Evolutionary conservation across 2,113 vertebrate genomes (phyloP).

Genomic region (Formicarius rufipectus): DNA sequence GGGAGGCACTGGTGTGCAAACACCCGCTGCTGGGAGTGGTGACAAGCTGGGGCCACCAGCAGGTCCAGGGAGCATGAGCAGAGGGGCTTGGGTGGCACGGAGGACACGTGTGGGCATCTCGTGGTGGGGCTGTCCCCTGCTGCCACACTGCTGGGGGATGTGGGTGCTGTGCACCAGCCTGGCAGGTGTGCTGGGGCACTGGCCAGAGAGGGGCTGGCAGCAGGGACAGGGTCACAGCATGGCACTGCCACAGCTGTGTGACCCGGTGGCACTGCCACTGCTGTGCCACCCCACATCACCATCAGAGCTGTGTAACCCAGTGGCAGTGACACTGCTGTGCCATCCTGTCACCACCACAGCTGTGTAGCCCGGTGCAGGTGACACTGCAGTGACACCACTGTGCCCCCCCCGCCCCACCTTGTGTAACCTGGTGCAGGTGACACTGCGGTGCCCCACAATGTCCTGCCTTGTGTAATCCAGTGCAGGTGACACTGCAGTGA

Average conservation of each 20-base stretch:
- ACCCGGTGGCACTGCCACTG: background rate
- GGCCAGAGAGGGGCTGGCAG: background rate
- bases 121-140: background rate
- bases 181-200: accelerated
- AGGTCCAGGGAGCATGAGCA: background rate
- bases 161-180: accelerated
- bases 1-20: background rate
- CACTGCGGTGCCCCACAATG: too few relatives aligned
- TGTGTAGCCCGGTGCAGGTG: accelerated
- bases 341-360: background rate
- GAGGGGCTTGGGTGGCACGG: background rate
- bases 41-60: background rate
- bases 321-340: too few relatives aligned
- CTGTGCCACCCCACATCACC: background rate
- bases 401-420: too few relatives aligned
- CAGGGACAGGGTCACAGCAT: background rate
- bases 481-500: background rate
- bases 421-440: too few relatives aligned
- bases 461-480: too few relatives aligned
- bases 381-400: background rate
- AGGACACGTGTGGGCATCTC: background rate
- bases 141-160: background rate
- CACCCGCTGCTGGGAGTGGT: accelerated
- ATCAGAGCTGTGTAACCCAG: background rate
- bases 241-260: background rate